These are phyloP conservation scores for Ariolimax columbianus DNA, from an alignment of 2,888 invertebrate species.

Conservation along the genomic window DNA sequence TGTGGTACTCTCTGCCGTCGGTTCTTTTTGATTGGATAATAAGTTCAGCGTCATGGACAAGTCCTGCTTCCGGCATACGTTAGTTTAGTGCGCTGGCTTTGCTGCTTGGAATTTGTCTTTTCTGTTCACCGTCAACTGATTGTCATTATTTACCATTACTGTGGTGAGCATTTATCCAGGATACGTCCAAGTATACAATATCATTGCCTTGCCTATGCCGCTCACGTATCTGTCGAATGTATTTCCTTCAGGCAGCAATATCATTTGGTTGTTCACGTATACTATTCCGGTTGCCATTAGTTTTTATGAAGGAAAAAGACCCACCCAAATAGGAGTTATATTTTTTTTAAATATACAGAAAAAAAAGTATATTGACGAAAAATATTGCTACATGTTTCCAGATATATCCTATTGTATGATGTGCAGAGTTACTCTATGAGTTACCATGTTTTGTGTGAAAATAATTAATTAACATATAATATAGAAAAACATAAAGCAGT, in stretches of 20 bases:
- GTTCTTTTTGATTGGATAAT: background rate
- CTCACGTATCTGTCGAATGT: background rate
- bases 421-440: no score
- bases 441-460: no score
- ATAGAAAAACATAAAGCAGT: no score
- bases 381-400: no score
- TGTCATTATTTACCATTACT: background rate
- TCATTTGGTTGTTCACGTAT: background rate
- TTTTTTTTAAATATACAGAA: no score
- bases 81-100: background rate
- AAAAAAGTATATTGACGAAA: no score
- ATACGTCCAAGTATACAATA: conserved; percentile 1
- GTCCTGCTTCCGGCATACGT: conserved; percentile 9
- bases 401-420: no score
- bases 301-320: background rate
- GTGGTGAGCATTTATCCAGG: conserved; percentile 3
- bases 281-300: background rate
- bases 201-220: background rate
- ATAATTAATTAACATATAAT: no score
- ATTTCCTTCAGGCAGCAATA: background rate
- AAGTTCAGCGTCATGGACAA: background rate
- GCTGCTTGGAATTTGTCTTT: background rate
- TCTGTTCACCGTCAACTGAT: background rate
- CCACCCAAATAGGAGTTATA: no score
- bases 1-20: background rate